Base-by-base conservation (phyloP, 1,140 invertebrate genomes). In the Eufriesea mexicana region DNA sequence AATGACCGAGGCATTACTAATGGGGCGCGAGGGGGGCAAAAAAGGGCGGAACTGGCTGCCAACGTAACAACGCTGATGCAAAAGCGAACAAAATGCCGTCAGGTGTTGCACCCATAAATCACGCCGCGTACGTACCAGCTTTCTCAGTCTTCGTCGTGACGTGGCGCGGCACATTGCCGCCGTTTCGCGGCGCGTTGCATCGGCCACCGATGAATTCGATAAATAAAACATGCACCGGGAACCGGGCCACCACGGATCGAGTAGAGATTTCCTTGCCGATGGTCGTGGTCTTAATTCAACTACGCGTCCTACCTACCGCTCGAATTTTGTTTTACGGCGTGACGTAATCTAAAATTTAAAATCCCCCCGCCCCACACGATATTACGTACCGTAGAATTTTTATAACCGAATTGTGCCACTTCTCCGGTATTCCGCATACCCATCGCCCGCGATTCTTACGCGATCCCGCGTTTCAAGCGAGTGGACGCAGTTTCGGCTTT, bases 71-170 rank as follows among this genome's bases (percentile, higher is more conserved):
- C 90, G 85, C 76, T 86, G 79, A 85, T 82, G 89, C 88, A 91
- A 92, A 91, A 91, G 89, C 89, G 91, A 91, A 92, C 89, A 90
- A 91, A 92, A 91, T 89, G 89, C 86, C 89, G 89, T 91, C 89
- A 92, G 91, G 89, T 92, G 92, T 92, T 92, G 91, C 90, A 83
- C 83, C 90, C 87, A 93, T 93, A 93, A 93, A 92, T 93, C 91
- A 93, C 91, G 73, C 70, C 74, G 75, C 49, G 81, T 78, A 83
- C 74, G 18, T 83, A 85, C 84, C 84, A 71, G 71, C 76, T 83
- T 83, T 75, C 85, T 81, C 84, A 68, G 80, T 86, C 86, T 84
- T 88, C 74, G 86, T 71, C 81, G 87, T 86, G 87, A 83, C 84
- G 84, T 57, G 84, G 49, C 47, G 49, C 55, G 78, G 23, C 45